Evolutionary conservation across 2,888 invertebrate genomes (phyloP).

Genomic region (Cataglyphis livida): DNA sequence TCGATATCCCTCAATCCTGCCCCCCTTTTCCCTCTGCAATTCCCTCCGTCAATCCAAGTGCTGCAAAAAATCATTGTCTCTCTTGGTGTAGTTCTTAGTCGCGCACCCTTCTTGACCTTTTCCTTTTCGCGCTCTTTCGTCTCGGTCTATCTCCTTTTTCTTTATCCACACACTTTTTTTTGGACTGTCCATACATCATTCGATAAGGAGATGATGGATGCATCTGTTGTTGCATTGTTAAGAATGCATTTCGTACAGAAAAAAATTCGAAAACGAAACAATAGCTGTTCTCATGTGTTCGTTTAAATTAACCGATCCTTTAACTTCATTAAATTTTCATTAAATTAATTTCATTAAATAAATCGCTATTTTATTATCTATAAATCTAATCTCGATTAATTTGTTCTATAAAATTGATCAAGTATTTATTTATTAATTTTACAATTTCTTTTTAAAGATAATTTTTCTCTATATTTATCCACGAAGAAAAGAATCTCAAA

Average conservation of each 20-base stretch:
- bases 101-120: neutral
- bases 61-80: neutral
- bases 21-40: slow-evolving; percentile 29
- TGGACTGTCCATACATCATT: neutral
- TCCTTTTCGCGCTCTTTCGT: slow-evolving; percentile 36
- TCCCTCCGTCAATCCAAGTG: neutral
- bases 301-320: neutral
- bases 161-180: neutral
- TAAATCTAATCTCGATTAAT: neutral
- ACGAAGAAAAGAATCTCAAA: neutral
- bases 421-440: neutral
- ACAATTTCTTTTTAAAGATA: neutral
- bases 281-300: neutral
- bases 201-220: slow-evolving; percentile 30
- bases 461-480: neutral
- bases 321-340: neutral
- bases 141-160: neutral
- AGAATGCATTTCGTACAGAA: neutral
- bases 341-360: neutral
- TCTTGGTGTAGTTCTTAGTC: neutral
- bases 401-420: neutral
- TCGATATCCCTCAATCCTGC: slow-evolving; percentile 60
- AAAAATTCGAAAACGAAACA: neutral
- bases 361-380: neutral
- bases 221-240: neutral